phyloP scores from a whole-genome alignment of 2,797 vertebrate genomes.

The Catharus ustulatus region DNA sequence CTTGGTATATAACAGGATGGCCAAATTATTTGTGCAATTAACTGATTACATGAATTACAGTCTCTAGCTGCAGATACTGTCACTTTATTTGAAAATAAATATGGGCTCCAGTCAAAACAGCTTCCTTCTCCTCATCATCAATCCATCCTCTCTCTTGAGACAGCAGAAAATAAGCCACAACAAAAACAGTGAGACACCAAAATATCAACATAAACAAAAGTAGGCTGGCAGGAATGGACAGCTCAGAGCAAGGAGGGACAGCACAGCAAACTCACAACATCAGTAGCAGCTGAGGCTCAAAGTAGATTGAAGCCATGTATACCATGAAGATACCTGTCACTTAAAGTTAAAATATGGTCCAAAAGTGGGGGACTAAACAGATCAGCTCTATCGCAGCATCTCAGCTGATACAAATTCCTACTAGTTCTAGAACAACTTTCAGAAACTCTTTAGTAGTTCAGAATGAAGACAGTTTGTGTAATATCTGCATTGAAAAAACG shows the following conservation, averaged over 20 bases:
- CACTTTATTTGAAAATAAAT: conserved; percentile 11
- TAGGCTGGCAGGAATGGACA: background rate
- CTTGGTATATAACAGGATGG: background rate
- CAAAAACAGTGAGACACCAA: background rate
- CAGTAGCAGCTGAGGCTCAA: background rate
- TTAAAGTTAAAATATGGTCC: background rate
- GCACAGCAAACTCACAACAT: background rate
- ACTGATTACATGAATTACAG: background rate
- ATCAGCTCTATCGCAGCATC: background rate
- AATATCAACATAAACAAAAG: background rate
- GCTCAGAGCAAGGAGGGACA: background rate
- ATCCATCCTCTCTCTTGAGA: background rate
- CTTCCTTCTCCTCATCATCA: background rate
- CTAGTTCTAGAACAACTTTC: background rate
- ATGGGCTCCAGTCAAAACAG: background rate
- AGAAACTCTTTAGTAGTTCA: background rate
- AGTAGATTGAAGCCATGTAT: fast-evolving
- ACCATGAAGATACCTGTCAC: background rate
- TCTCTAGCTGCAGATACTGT: background rate
- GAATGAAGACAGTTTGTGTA: background rate
- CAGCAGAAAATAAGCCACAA: background rate
- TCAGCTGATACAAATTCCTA: background rate
- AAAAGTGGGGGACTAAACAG: background rate
- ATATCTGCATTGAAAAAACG: background rate
- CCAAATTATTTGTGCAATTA: background rate